Conservation (phyloP, 1,140 invertebrate species). For the Archivesica marissinica region DNA sequence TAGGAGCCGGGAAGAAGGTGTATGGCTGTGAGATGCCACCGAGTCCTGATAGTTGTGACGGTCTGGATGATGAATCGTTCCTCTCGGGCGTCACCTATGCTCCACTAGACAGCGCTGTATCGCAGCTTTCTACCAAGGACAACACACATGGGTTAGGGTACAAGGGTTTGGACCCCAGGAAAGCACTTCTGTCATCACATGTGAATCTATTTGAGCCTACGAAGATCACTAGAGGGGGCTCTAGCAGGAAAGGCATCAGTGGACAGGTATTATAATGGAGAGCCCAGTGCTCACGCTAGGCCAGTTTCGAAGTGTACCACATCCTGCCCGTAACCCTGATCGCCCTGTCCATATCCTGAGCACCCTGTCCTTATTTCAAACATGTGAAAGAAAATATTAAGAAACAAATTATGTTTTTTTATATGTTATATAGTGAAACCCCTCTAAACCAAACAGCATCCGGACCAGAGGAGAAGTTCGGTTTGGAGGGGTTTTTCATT, state of each 20-base stretch:
- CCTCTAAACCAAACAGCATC: too few relatives aligned
- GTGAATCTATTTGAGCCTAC: constrained; percentile 78
- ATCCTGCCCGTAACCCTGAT: too few relatives aligned
- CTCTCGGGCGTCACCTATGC: constrained; percentile 93
- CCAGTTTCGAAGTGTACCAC: too few relatives aligned
- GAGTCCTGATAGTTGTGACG: constrained; percentile 71
- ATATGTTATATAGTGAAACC: too few relatives aligned
- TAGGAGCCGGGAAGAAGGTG: constrained; percentile 82
- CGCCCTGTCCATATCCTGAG: too few relatives aligned
- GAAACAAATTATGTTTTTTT: too few relatives aligned
- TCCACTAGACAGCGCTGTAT: constrained; percentile 91
- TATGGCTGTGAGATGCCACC: constrained; percentile 89
- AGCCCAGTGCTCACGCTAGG: too few relatives aligned
- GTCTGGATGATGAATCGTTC: constrained; percentile 86
- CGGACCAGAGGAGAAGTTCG: too few relatives aligned
- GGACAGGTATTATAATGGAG: constrained; percentile 91
- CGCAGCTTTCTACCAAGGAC: constrained; percentile 89
- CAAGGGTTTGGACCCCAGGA: constrained; percentile 87
- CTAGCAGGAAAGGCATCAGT: constrained; percentile 88
- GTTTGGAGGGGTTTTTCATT: too few relatives aligned
- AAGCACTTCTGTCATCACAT: constrained; percentile 75
- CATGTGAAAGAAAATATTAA: too few relatives aligned
- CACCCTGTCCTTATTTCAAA: too few relatives aligned
- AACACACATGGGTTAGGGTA: constrained; percentile 91
- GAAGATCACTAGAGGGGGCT: constrained; percentile 64